These are phyloP conservation scores for Podarcis cretensis DNA, from an alignment of 2,113 vertebrate genomes.

Conservation along the genomic window DNA sequence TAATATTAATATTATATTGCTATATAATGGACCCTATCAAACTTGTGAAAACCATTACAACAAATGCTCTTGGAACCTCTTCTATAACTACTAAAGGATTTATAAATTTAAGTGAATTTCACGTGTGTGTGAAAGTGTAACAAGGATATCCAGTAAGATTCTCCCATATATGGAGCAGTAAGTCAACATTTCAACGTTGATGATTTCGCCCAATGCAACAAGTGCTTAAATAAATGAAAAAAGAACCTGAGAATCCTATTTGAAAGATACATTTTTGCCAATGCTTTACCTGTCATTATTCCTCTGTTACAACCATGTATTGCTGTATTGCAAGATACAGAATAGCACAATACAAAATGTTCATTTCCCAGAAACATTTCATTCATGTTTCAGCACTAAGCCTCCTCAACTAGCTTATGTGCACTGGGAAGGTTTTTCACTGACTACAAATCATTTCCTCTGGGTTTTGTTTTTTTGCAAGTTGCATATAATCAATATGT, in stretches of 20 bases:
- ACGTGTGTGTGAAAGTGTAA: not conserved
- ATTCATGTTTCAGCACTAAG: not conserved
- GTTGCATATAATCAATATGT: not conserved
- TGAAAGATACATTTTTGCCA: not conserved
- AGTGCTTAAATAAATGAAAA: not conserved
- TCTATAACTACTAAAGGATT: not conserved
- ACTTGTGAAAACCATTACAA: not conserved
- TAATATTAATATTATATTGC: not conserved
- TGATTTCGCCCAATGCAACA: not conserved
- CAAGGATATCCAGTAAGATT: not conserved
- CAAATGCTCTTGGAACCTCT: not conserved
- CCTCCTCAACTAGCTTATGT: not conserved
- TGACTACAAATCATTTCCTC: not conserved
- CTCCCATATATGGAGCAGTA: slow-evolving; percentile 7
- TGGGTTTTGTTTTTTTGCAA: not conserved
- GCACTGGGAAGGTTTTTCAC: not conserved
- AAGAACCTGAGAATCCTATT: not conserved
- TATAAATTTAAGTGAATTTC: slow-evolving; percentile 15
- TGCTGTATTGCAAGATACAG: not conserved
- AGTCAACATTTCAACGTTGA: not conserved
- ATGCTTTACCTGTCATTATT: not conserved
- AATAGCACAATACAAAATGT: not conserved
- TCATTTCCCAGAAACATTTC: not conserved
- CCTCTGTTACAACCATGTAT: not conserved
- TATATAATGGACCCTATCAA: not conserved